Evolutionary conservation across 2,797 vertebrate genomes (phyloP).

Genomic region (Micrastur ruficollis): DNA sequence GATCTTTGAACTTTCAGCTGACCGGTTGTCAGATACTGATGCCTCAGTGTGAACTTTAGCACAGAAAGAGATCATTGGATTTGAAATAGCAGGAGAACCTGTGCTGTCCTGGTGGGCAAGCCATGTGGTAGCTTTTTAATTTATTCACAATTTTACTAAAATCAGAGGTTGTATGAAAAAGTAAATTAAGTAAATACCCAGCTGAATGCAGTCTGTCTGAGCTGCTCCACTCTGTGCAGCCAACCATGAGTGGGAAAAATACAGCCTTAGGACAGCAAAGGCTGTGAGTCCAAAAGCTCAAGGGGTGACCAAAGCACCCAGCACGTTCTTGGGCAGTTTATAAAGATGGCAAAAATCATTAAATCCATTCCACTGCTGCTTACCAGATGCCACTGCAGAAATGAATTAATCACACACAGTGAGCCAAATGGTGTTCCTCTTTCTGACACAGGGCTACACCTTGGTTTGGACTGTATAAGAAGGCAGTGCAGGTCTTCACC

Average conservation of each 20-base stretch:
- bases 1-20: conserved; percentile 40
- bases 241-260: not conserved
- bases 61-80: not conserved
- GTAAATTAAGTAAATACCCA: conserved; percentile 28
- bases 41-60: not conserved
- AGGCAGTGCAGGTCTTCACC: not conserved
- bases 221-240: not conserved
- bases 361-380: not conserved
- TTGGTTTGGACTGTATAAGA: not conserved
- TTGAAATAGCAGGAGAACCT: not conserved
- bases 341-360: conserved; percentile 20
- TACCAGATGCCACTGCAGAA: not conserved
- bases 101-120: not conserved
- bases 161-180: conserved; percentile 4
- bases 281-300: not conserved
- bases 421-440: not conserved
- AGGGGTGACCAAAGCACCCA: not conserved
- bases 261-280: not conserved
- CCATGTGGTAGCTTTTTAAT: not conserved
- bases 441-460: not conserved
- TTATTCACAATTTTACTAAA: conserved; percentile 29
- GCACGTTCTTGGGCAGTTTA: not conserved
- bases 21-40: not conserved
- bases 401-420: not conserved
- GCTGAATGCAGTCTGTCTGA: conserved; percentile 16